phyloP scores from a whole-genome alignment of 35 echinoderm and acorn worm genomes.

The Apostichopus californicus region DNA sequence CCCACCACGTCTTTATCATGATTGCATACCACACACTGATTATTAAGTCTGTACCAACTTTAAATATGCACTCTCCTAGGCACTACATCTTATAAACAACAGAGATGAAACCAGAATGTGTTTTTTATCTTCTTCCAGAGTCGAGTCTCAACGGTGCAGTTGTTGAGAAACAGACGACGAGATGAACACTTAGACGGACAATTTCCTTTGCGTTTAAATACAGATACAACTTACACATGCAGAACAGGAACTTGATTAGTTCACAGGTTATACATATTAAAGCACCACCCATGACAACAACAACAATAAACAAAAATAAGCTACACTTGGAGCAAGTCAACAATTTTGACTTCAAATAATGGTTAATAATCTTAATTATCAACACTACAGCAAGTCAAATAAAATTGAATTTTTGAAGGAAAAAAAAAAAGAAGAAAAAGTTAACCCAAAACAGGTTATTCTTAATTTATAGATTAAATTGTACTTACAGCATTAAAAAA shows the following conservation, averaged over 20 bases:
- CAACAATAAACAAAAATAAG: background rate
- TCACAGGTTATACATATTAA: background rate
- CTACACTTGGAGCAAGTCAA: conserved; percentile 47
- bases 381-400: conserved; percentile 47
- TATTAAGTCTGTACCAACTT: background rate
- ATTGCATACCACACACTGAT: background rate
- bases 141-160: too few relatives aligned
- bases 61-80: too few relatives aligned
- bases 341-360: conserved; percentile 24
- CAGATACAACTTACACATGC: background rate
- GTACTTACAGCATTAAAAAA: conserved; percentile 1
- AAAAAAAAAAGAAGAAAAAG: conserved; percentile 9
- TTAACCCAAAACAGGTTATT: background rate
- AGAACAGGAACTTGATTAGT: too few relatives aligned
- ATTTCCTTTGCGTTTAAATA: background rate
- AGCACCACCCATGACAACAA: conserved; percentile 14
- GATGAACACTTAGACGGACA: background rate
- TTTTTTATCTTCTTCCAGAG: too few relatives aligned
- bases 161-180: background rate
- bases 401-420: conserved; percentile 22
- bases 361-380: conserved; percentile 28
- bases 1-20: background rate
- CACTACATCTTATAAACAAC: too few relatives aligned
- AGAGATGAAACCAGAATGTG: too few relatives aligned
- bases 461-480: conserved; percentile 17